phyloP scores from a whole-genome alignment of 1,140 invertebrate species.

The Drosophila pachea region DNA sequence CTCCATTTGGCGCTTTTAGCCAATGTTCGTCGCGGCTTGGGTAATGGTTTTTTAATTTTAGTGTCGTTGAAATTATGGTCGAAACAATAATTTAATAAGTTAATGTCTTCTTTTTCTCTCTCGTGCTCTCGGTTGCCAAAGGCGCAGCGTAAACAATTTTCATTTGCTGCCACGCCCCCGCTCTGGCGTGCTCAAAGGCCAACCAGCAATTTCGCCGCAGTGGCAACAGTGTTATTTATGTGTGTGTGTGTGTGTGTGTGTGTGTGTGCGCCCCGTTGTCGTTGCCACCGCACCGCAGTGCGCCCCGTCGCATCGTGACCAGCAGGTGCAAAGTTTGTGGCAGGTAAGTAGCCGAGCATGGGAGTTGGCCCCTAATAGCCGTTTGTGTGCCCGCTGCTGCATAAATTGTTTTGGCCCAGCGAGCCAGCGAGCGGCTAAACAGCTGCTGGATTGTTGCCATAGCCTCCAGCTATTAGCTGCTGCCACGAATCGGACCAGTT shows the following conservation, averaged over 20 bases:
- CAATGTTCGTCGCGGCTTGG: slow-evolving; percentile 32
- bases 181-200: not conserved
- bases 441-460: slow-evolving; percentile 30
- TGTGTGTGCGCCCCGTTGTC: slow-evolving; percentile 36
- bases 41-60: slow-evolving; percentile 78
- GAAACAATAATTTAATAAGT: slow-evolving; percentile 77
- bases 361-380: slow-evolving; percentile 35
- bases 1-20: slow-evolving; percentile 62
- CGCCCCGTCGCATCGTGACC: slow-evolving; percentile 23
- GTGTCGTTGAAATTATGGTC: slow-evolving; percentile 76
- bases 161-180: slow-evolving; percentile 36
- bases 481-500: slow-evolving; percentile 36
- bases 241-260: not conserved
- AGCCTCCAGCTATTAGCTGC: slow-evolving; percentile 60
- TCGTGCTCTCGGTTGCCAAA: slow-evolving; percentile 27
- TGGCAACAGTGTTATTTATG: slow-evolving; percentile 72
- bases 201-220: slow-evolving; percentile 43
- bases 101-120: slow-evolving; percentile 63
- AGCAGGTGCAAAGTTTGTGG: slow-evolving; percentile 62
- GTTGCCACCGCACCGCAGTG: slow-evolving; percentile 19
- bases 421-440: slow-evolving; percentile 9
- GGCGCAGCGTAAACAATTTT: slow-evolving; percentile 70
- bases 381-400: slow-evolving; percentile 47
- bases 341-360: not conserved
- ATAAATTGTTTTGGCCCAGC: slow-evolving; percentile 56